A percentile compares a stretch with the other conserved stretches of the same genome.
phyloP scores from a whole-genome alignment of 2,113 vertebrate genomes.

The Vidua chalybeata region DNA sequence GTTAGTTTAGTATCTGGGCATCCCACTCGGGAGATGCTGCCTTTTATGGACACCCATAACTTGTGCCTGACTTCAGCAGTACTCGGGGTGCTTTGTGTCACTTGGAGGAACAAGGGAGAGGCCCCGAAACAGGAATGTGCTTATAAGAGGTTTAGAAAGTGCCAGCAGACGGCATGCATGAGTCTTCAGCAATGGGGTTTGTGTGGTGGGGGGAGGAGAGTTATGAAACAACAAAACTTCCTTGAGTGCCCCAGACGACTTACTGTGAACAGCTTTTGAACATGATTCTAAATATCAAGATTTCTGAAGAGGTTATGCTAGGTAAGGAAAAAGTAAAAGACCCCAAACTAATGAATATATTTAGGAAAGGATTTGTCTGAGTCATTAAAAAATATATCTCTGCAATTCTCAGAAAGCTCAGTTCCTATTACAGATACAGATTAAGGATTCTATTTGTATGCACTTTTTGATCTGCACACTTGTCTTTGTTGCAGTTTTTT shows the following conservation, averaged over 20 bases:
- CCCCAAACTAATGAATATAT: not conserved
- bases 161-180: not conserved
- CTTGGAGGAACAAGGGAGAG: not conserved
- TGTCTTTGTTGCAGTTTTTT: slow-evolving; percentile 1
- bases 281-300: not conserved
- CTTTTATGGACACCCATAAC: not conserved
- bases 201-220: accelerated
- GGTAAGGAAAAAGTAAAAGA: not conserved
- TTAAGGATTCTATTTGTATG: slow-evolving; percentile 32
- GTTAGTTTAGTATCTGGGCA: not conserved
- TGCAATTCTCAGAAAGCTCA: slow-evolving; percentile 16
- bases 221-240: not conserved
- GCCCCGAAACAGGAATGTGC: accelerated
- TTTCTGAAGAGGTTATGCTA: not conserved
- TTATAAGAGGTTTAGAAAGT: not conserved
- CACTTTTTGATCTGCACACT: slow-evolving; percentile 29
- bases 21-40: not conserved
- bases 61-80: not conserved
- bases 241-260: not conserved
- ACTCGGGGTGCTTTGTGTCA: not conserved
- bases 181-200: not conserved
- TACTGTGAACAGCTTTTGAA: not conserved
- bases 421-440: slow-evolving; percentile 8
- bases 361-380: not conserved
- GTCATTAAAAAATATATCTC: not conserved